A percentile compares a stretch with the other conserved stretches of the same genome.
Conservation (phyloP, 2,113 vertebrate genomes). For the Pipra filicauda region DNA sequence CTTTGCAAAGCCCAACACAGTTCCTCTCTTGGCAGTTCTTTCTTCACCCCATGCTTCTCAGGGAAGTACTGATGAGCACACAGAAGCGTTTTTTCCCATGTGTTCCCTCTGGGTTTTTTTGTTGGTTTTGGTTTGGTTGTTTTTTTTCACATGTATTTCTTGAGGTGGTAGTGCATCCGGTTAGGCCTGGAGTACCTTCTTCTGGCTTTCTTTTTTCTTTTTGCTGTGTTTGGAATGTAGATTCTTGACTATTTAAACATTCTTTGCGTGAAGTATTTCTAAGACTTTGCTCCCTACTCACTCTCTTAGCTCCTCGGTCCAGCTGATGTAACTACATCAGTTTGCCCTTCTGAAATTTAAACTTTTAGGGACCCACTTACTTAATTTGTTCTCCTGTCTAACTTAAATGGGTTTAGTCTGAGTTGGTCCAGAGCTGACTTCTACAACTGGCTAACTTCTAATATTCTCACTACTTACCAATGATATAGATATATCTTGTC, state of each 20-base stretch:
- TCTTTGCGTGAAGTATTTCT: background rate
- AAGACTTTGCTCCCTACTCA: background rate
- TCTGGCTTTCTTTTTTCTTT: background rate
- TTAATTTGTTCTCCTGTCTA: background rate
- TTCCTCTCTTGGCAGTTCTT: background rate
- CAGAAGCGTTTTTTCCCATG: background rate
- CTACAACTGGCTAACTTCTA: background rate
- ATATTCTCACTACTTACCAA: background rate
- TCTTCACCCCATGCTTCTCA: background rate
- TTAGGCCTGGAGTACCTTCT: background rate
- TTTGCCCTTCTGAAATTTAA: background rate
- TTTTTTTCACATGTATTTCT: background rate
- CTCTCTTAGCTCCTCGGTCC: background rate
- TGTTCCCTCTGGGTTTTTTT: background rate
- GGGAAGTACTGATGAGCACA: background rate
- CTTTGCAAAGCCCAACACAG: background rate
- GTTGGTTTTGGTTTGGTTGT: too few relatives aligned
- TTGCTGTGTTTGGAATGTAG: background rate
- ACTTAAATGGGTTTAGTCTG: background rate
- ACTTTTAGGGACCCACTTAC: background rate
- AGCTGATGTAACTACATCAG: background rate
- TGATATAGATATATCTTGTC: background rate
- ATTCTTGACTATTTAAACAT: background rate
- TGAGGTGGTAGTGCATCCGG: background rate
- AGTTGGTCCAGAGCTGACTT: background rate